Conservation (phyloP, 1,140 invertebrate species). For the Drosophila kanapiae region DNA sequence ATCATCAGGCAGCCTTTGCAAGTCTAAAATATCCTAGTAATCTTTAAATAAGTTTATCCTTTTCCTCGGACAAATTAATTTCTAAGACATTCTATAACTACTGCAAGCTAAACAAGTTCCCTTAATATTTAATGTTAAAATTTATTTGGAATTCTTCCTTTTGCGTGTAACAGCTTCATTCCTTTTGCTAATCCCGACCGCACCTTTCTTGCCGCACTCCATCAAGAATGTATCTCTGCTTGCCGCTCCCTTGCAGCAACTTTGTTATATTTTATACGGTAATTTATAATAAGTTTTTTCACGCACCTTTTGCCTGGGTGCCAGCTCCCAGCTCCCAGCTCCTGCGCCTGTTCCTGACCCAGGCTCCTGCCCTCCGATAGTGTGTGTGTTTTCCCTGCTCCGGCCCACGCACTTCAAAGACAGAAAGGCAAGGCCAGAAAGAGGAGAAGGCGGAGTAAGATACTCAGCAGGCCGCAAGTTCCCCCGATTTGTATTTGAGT, state of each 20-base stretch:
- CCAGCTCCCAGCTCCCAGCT: slow-evolving; percentile 1
- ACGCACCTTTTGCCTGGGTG: slow-evolving; percentile 63
- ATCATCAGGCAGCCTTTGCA: neutral
- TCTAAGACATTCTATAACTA: neutral
- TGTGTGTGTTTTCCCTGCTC: slow-evolving; percentile 19
- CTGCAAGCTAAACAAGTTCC: neutral
- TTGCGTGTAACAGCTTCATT: slow-evolving; percentile 49
- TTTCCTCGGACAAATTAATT: too few species aligned
- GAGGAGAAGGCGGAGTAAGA: slow-evolving; percentile 6
- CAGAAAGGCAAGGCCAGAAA: slow-evolving; percentile 7
- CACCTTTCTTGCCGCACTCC: slow-evolving; percentile 36
- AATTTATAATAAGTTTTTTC: slow-evolving; percentile 81
- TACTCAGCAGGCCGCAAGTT: slow-evolving; percentile 51
- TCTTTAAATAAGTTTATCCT: neutral
- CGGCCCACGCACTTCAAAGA: slow-evolving; percentile 56
- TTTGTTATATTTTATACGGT: slow-evolving; percentile 73
- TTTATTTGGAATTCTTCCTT: neutral
- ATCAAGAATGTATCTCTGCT: slow-evolving; percentile 33
- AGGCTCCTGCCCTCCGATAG: slow-evolving; percentile 32
- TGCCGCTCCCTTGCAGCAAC: slow-evolving; percentile 38
- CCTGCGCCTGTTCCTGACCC: slow-evolving; percentile 7
- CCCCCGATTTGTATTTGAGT: slow-evolving; percentile 31
- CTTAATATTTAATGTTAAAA: neutral
- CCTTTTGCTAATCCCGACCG: slow-evolving; percentile 34
- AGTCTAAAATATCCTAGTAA: neutral